Evolutionary conservation across 2,797 vertebrate genomes (phyloP), one percentile per base, ranked within the genome.

Genomic region (Helarctos malayanus): DNA sequence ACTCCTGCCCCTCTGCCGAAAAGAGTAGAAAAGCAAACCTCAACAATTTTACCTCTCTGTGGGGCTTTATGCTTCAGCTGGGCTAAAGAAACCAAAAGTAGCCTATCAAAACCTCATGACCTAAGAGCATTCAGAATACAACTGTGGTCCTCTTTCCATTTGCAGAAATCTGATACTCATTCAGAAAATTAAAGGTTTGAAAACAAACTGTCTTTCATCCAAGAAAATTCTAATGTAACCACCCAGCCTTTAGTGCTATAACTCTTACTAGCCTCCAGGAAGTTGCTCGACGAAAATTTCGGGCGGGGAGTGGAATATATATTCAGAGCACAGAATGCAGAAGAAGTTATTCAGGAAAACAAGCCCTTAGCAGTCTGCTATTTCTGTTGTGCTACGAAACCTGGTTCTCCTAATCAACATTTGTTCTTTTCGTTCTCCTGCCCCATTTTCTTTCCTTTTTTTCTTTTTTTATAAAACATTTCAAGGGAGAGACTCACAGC

Each of bases 391-490:
- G 16, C 23, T 47, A 0, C 1, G 76, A 65, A 65, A 21, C 35
- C 3, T 68, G 32, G 4, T 23, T 75, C 29, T 81, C 47, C 76
- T 38, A 54, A 63, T 41, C 23, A 52, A 5, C 38, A 47, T 68
- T 56, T 47, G 10, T 69, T 49, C 61, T 18, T 87, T 78, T 10
- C 27, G 11, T n/a, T 3, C 8, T 19, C 16, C n/a, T 65, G 5
- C 0, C 29, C 6, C 14, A 7, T 68, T 35, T n/a, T 59, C 32
- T 65, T 16, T 47, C 82, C 76, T 86, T 61, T 68, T 21, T n/a
- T 59, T 63, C 32, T 16, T 47, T 88, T 81, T 86, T 61, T 81
- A 79, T 57, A 87, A 91, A 88, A 82, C 47, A 69, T 80, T 65
- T 94, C 38, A 71, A 25, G 19, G 32, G 82, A 69, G 89, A 88